Percentiles rank a stretch among this genome's conserved stretches.
Evolutionary conservation across 2,113 vertebrate genomes (phyloP).

Genomic region (Burhinus oedicnemus): DNA sequence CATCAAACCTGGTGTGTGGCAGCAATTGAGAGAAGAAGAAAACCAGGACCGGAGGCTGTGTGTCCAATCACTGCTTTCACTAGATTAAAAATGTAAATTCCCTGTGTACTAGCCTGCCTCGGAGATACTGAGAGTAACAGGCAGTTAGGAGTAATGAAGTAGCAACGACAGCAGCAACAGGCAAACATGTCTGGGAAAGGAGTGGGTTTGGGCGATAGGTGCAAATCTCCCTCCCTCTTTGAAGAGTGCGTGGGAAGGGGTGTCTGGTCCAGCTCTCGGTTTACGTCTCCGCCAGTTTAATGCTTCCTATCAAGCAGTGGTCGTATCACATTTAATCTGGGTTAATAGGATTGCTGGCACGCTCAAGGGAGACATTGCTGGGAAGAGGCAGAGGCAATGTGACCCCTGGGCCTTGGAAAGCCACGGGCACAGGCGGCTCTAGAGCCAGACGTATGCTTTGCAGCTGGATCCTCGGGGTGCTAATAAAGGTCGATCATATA

Average conservation of each 20-base stretch:
- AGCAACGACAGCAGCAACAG: slow-evolving; percentile 2
- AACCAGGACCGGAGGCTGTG: neutral
- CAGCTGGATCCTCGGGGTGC: neutral
- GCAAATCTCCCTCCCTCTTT: neutral
- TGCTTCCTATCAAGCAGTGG: neutral
- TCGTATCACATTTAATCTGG: neutral
- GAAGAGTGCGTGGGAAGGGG: neutral
- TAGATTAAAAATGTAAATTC: slow-evolving; percentile 48
- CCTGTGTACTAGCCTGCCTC: neutral
- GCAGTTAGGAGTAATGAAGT: neutral
- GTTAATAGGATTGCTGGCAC: neutral
- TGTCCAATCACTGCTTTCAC: neutral
- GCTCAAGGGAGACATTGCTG: neutral
- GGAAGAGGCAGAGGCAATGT: neutral
- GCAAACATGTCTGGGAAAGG: neutral
- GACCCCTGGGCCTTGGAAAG: neutral
- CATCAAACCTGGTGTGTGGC: neutral
- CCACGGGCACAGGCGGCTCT: neutral
- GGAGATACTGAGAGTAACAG: neutral
- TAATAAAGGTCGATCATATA: neutral
- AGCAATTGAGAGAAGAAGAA: neutral
- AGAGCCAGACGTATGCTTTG: neutral
- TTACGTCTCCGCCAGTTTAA: neutral
- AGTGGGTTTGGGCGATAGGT: neutral
- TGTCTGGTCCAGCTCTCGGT: neutral